Evolutionary conservation across 2,113 vertebrate species (phyloP).

Genomic region (Amia ocellicauda): DNA sequence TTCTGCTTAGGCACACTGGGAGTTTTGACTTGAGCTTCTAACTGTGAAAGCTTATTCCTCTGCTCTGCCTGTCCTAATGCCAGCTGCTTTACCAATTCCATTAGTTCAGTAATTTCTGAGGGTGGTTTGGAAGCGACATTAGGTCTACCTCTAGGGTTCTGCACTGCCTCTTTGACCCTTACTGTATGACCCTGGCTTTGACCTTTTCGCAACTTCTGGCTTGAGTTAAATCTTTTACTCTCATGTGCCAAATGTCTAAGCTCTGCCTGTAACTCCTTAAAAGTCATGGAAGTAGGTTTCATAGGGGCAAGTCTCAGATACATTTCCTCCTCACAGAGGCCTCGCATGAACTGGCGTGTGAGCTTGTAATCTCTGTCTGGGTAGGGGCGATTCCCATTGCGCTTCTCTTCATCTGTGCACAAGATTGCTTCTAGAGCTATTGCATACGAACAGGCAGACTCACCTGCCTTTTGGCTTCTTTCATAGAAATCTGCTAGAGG

Average conservation of each 20-base stretch:
- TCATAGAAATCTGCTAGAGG: slow-evolving; percentile 24
- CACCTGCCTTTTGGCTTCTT: slow-evolving; percentile 1
- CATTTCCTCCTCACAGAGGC: slow-evolving; percentile 7
- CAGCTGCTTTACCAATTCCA: slow-evolving; percentile 20
- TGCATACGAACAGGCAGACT: slow-evolving; percentile 22
- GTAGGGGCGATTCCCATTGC: too few relatives aligned
- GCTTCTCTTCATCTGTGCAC: too few relatives aligned
- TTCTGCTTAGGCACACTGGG: too few relatives aligned
- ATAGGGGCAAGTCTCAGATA: slow-evolving; percentile 16
- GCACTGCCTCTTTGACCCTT: neutral
- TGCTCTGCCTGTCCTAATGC: slow-evolving; percentile 14
- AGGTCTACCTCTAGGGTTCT: neutral
- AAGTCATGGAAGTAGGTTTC: slow-evolving; percentile 12
- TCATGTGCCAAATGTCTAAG: slow-evolving; percentile 15
- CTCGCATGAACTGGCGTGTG: too few relatives aligned
- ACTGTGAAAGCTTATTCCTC: too few relatives aligned
- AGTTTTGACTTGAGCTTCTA: neutral
- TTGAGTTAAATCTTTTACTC: slow-evolving; percentile 9
- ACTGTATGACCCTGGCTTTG: too few relatives aligned
- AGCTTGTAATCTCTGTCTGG: too few relatives aligned
- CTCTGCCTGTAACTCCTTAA: slow-evolving; percentile 10
- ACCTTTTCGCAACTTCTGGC: slow-evolving; percentile 14
- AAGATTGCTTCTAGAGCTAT: slow-evolving; percentile 25
- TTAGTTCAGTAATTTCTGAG: slow-evolving; percentile 9
- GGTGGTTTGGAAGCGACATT: too few relatives aligned